Conservation (phyloP, 1,140 invertebrate genomes). For the Limonius californicus region DNA sequence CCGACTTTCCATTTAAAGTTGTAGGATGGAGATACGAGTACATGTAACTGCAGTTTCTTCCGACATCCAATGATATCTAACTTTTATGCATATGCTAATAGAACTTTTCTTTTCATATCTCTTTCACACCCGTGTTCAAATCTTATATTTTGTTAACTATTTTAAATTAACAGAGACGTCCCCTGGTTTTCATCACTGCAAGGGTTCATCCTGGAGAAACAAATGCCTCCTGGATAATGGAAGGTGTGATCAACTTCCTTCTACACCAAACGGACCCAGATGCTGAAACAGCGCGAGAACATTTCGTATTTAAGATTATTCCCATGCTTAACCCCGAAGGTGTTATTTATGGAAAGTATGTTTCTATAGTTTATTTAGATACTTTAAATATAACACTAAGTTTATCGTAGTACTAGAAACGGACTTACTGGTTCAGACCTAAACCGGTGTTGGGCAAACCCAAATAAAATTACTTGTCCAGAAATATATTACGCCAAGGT, state of each 20-base stretch:
- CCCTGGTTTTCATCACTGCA: slow-evolving; percentile 71
- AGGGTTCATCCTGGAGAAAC: slow-evolving; percentile 87
- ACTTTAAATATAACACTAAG: background rate
- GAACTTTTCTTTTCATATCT: too few relatives aligned
- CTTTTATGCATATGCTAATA: too few relatives aligned
- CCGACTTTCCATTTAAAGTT: too few relatives aligned
- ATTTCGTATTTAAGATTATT: slow-evolving; percentile 84
- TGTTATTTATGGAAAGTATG: slow-evolving; percentile 84
- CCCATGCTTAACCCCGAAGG: slow-evolving; percentile 98
- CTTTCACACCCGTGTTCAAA: too few relatives aligned
- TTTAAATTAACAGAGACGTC: slow-evolving; percentile 59
- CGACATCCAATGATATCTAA: too few relatives aligned
- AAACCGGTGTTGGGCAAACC: slow-evolving; percentile 29
- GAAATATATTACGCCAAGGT: slow-evolving; percentile 28
- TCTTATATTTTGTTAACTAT: too few relatives aligned
- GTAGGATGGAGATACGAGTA: too few relatives aligned
- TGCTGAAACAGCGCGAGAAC: slow-evolving; percentile 61
- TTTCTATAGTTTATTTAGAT: slow-evolving; percentile 33
- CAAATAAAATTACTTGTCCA: slow-evolving; percentile 20
- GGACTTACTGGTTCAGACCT: slow-evolving; percentile 26
- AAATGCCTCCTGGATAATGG: slow-evolving; percentile 88
- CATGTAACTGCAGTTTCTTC: too few relatives aligned
- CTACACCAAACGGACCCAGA: slow-evolving; percentile 52
- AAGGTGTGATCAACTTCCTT: slow-evolving; percentile 71
- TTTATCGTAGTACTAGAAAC: slow-evolving; percentile 21